A percentile compares a stretch with the other conserved stretches of the same genome.
These are phyloP conservation scores for Saxidomus purpurata DNA, from an alignment of 1,140 invertebrate genomes.

Conservation along the genomic window DNA sequence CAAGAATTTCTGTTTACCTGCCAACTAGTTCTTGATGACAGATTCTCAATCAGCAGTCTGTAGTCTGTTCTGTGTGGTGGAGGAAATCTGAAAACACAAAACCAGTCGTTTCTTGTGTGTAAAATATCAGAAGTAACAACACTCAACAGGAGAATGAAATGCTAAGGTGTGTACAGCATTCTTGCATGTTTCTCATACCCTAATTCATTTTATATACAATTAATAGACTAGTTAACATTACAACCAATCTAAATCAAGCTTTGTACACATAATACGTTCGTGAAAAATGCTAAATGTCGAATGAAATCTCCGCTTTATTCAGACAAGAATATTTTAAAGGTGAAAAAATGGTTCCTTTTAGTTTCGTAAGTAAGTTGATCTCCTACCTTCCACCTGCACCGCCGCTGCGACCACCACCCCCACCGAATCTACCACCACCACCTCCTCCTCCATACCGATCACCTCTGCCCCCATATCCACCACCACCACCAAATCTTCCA, in stretches of 20 bases:
- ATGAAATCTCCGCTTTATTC: too few relatives aligned
- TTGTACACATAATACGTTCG: neutral
- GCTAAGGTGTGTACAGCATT: too few relatives aligned
- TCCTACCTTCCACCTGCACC: neutral
- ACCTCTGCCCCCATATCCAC: constrained; percentile 36
- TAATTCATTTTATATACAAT: neutral
- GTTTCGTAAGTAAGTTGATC: too few relatives aligned
- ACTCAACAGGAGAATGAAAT: too few relatives aligned
- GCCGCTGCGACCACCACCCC: neutral
- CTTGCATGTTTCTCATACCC: too few relatives aligned
- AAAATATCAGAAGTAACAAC: neutral
- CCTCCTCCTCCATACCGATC: constrained; percentile 22
- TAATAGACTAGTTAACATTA: too few relatives aligned
- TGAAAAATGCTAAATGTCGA: too few relatives aligned
- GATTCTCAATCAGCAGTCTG: constrained; percentile 97
- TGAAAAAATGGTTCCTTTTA: neutral
- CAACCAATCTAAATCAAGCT: too few relatives aligned
- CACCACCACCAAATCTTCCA: constrained; percentile 48
- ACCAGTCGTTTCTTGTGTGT: neutral
- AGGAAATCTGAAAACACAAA: constrained; percentile 92
- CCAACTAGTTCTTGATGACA: constrained; percentile 99
- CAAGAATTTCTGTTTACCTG: constrained; percentile 94
- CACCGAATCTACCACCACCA: neutral
- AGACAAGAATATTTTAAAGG: too few relatives aligned
- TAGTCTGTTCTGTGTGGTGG: constrained; percentile 98